These are phyloP conservation scores for Etheostoma nigrum DNA, from an alignment of 2,797 vertebrate genomes.

Conservation along the genomic window DNA sequence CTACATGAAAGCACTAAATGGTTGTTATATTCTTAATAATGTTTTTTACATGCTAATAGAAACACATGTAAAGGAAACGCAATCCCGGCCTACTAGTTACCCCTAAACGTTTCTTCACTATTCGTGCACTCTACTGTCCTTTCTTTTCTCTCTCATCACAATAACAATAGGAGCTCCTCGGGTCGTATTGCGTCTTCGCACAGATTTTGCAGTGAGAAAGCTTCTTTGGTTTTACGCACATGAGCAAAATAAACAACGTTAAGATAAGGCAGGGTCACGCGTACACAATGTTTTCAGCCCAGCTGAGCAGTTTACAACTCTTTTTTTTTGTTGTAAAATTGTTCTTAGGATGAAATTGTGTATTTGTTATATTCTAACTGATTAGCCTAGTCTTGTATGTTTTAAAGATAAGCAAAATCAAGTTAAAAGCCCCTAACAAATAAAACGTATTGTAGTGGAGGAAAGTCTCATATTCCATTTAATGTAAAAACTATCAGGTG, in stretches of 20 bases:
- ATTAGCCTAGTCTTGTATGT: neutral
- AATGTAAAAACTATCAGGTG: neutral
- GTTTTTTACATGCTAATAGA: neutral
- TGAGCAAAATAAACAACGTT: neutral
- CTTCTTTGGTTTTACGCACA: slow-evolving; percentile 35
- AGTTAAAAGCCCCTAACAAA: neutral
- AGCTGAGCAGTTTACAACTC: neutral
- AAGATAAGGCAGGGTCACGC: too few relatives aligned
- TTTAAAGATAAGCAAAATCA: neutral
- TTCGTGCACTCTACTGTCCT: neutral
- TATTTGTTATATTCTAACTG: too few relatives aligned
- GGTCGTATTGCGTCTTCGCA: neutral
- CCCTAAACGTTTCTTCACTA: neutral
- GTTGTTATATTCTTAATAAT: neutral
- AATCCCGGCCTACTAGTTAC: too few relatives aligned
- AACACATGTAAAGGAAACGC: neutral
- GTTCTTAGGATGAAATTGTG: neutral
- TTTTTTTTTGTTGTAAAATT: too few relatives aligned
- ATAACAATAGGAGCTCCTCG: neutral
- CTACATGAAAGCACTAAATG: neutral
- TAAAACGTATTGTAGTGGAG: too few relatives aligned
- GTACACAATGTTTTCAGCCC: neutral
- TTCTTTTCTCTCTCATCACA: slow-evolving; percentile 4
- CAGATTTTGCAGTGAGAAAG: neutral
- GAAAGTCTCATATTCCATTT: too few relatives aligned